Conservation (phyloP, 2,888 invertebrate genomes). For the Priocnemis perturbator region DNA sequence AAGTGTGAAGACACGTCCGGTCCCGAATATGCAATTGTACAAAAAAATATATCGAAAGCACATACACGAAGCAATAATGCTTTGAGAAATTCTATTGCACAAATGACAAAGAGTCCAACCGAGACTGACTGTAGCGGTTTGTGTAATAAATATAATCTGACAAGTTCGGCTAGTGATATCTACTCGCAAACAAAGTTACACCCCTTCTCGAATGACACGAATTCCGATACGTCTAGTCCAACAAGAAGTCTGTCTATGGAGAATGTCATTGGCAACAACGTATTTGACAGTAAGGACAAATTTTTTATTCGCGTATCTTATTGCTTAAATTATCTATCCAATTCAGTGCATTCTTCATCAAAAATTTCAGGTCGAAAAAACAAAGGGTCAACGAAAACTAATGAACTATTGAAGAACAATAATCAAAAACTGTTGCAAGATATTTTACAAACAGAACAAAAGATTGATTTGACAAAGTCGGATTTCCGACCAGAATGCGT, state of each 20-base stretch:
- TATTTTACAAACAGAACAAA: constrained; percentile 42
- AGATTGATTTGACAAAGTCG: constrained; percentile 55
- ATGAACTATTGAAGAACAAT: constrained; percentile 65
- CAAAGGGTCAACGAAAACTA: constrained; percentile 71
- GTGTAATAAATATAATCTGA: constrained; percentile 34
- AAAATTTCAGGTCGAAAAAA: constrained; percentile 72
- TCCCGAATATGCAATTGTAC: constrained; percentile 71
- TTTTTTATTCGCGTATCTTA: constrained; percentile 60
- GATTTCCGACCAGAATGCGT: constrained; percentile 70
- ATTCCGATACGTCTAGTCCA: constrained; percentile 58
- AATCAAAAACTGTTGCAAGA: constrained; percentile 57
- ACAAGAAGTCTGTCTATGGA: constrained; percentile 58
- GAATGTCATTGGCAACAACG: constrained; percentile 46
- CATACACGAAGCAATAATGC: constrained; percentile 35
- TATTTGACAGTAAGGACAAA: constrained; percentile 37
- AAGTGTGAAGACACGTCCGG: constrained; percentile 40
- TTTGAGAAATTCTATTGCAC: constrained; percentile 26
- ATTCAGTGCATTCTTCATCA: constrained; percentile 62
- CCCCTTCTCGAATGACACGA: constrained; percentile 46
- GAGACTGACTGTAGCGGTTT: constrained; percentile 32
- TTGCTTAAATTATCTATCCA: constrained; percentile 57
- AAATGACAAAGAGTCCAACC: constrained; percentile 13
- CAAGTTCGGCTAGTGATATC: constrained; percentile 46
- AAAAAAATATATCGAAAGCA: constrained; percentile 56
- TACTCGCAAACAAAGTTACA: constrained; percentile 52